Evolutionary conservation across 2,888 invertebrate species (phyloP).

Genomic region (Brachyptera risi): DNA sequence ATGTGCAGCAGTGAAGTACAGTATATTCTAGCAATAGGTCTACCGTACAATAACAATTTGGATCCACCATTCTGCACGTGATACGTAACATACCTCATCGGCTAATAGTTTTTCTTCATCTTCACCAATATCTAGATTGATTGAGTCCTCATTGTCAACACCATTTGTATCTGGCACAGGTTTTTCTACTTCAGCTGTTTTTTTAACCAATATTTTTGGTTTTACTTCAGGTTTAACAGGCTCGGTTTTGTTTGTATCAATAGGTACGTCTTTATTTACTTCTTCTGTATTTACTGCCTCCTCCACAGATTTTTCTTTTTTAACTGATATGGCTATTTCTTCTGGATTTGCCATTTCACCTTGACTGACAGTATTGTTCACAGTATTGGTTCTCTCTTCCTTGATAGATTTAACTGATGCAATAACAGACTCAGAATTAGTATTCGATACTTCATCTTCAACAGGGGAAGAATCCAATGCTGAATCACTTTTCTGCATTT

Average conservation of each 20-base stretch:
- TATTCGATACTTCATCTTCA: not conserved
- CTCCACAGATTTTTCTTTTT: slow-evolving; percentile 36
- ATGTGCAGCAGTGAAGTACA: too few species aligned
- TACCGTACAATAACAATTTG: too few species aligned
- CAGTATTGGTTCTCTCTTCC: not conserved
- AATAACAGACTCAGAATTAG: not conserved
- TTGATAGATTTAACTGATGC: not conserved
- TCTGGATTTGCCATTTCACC: slow-evolving; percentile 36
- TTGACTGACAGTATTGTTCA: not conserved
- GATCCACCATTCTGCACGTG: too few species aligned
- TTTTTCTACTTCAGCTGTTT: slow-evolving; percentile 35
- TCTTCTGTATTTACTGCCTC: slow-evolving; percentile 29
- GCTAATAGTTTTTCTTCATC: slow-evolving; percentile 71
- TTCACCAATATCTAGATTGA: slow-evolving; percentile 75
- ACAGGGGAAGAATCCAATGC: not conserved
- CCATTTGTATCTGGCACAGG: slow-evolving; percentile 49
- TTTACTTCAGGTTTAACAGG: slow-evolving; percentile 25
- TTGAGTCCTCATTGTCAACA: slow-evolving; percentile 72
- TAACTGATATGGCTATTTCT: slow-evolving; percentile 1
- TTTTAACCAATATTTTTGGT: slow-evolving; percentile 30
- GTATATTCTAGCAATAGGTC: too few species aligned
- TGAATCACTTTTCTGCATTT: not conserved
- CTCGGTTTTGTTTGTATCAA: slow-evolving; percentile 21
- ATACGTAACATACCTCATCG: too few species aligned
- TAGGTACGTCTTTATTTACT: slow-evolving; percentile 30